Conservation (phyloP, 2,888 invertebrate genomes). For the Apotomis betuletana region DNA sequence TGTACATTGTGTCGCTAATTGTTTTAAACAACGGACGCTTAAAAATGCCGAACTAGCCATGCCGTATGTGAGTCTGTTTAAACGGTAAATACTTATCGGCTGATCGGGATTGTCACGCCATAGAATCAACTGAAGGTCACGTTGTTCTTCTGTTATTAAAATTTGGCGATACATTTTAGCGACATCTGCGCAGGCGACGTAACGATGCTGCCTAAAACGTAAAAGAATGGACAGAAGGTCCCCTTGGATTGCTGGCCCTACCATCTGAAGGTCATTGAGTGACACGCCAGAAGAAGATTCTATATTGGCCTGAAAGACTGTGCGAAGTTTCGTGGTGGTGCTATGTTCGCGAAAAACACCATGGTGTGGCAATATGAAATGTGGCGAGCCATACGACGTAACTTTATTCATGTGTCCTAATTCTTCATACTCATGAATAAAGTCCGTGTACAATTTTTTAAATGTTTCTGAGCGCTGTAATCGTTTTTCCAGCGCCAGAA, state of each 20-base stretch:
- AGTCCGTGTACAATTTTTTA: conserved; percentile 43
- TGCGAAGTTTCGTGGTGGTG: too few species aligned
- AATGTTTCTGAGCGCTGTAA: conserved; percentile 31
- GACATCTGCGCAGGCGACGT: conserved; percentile 31
- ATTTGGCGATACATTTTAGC: conserved; percentile 41
- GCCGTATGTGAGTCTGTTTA: not conserved
- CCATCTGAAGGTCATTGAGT: conserved; percentile 39
- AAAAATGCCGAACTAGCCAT: not conserved
- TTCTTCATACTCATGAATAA: conserved; percentile 42
- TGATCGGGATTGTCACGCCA: conserved; percentile 24
- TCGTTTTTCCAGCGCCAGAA: conserved; percentile 42
- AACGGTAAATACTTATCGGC: not conserved
- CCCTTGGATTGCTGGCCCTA: conserved; percentile 46
- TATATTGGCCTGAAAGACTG: too few species aligned
- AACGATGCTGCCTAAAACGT: conserved; percentile 42
- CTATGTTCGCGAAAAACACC: conserved; percentile 30
- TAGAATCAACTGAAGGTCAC: conserved; percentile 38
- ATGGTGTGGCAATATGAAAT: conserved; percentile 44
- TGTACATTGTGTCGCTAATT: conserved; percentile 3
- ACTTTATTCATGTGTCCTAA: conserved; percentile 44
- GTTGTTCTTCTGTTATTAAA: conserved; percentile 29
- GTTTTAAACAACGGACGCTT: conserved; percentile 8
- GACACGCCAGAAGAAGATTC: too few species aligned
- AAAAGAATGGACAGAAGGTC: conserved; percentile 41
- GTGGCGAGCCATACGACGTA: conserved; percentile 14